Percentiles rank a stretch among this genome's conserved stretches.
Evolutionary conservation across 2,888 invertebrate species (phyloP).

Genomic region (Coleophora flavipennella): DNA sequence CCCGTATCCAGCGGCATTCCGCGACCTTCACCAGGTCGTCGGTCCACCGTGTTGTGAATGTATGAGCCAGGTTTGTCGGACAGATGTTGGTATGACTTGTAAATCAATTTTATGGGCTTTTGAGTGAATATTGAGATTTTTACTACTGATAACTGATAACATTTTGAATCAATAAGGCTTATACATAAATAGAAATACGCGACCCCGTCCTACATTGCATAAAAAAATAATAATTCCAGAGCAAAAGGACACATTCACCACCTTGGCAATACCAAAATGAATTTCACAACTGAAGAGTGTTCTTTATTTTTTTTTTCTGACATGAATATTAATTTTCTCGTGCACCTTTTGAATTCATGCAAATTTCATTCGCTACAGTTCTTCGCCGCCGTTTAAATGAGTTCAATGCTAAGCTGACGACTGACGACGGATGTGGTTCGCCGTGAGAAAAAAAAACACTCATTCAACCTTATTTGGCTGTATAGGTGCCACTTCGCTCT

Average conservation of each 20-base stretch:
- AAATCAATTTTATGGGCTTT: no score
- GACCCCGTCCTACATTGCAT: slow-evolving; percentile 1
- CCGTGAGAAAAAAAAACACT: slow-evolving; percentile 34
- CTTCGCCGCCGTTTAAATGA: slow-evolving; percentile 16
- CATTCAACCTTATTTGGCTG: background rate
- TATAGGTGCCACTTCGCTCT: slow-evolving; percentile 1
- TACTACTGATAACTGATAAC: no score
- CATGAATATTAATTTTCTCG: background rate
- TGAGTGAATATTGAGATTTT: no score
- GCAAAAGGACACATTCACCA: slow-evolving; percentile 1
- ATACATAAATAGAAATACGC: background rate
- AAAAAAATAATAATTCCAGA: background rate
- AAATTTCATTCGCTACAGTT: slow-evolving; percentile 4
- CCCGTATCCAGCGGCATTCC: no score
- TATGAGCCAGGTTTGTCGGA: no score
- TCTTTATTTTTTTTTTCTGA: background rate
- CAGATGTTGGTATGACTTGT: no score
- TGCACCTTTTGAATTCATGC: slow-evolving; percentile 18
- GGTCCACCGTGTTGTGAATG: no score
- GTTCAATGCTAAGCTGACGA: slow-evolving; percentile 27
- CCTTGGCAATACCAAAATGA: background rate
- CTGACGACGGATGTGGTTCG: slow-evolving; percentile 17
- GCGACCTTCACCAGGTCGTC: no score
- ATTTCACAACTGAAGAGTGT: background rate
- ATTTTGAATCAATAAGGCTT: background rate